Percentiles rank a stretch among this genome's conserved stretches.
phyloP scores from a whole-genome alignment of 2,888 invertebrate genomes.

The Lypha dubia region DNA sequence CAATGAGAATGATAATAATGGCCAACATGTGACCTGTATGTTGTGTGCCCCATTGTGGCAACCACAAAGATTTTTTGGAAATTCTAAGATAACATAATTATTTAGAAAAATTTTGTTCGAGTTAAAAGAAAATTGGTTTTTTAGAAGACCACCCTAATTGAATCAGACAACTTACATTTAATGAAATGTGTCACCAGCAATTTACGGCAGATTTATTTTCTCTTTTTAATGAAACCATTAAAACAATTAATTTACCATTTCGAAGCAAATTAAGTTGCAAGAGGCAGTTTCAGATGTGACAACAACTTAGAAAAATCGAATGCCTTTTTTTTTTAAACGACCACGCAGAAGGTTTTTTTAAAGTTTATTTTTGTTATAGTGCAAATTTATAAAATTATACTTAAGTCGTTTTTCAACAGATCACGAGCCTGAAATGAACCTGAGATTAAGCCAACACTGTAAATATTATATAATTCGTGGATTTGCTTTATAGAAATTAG shows the following conservation, averaged over 20 bases:
- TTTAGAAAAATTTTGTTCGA: conserved; percentile 19
- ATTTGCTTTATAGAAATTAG: too few relatives aligned
- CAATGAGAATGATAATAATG: conserved; percentile 13
- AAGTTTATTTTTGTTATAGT: too few relatives aligned
- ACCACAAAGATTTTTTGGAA: conserved; percentile 2
- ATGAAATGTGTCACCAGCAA: conserved; percentile 49
- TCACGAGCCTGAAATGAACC: too few relatives aligned
- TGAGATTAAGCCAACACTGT: too few relatives aligned
- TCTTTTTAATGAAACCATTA: conserved; percentile 3
- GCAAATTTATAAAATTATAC: too few relatives aligned
- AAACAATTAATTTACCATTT: conserved; percentile 6
- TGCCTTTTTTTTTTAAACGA: too few relatives aligned
- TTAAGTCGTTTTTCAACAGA: too few relatives aligned
- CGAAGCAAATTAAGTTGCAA: neutral
- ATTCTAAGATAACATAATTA: conserved; percentile 62
- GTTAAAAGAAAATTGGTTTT: neutral
- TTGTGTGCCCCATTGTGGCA: conserved; percentile 21
- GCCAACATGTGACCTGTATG: conserved; percentile 32
- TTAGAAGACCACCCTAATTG: conserved; percentile 36
- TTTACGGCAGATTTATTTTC: neutral
- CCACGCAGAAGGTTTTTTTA: too few relatives aligned
- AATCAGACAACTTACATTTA: conserved; percentile 17
- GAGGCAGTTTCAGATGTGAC: too few relatives aligned
- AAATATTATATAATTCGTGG: too few relatives aligned
- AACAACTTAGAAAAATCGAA: too few relatives aligned